Evolutionary conservation across 2,113 vertebrate species (phyloP).

Genomic region (Cacatua alba): DNA sequence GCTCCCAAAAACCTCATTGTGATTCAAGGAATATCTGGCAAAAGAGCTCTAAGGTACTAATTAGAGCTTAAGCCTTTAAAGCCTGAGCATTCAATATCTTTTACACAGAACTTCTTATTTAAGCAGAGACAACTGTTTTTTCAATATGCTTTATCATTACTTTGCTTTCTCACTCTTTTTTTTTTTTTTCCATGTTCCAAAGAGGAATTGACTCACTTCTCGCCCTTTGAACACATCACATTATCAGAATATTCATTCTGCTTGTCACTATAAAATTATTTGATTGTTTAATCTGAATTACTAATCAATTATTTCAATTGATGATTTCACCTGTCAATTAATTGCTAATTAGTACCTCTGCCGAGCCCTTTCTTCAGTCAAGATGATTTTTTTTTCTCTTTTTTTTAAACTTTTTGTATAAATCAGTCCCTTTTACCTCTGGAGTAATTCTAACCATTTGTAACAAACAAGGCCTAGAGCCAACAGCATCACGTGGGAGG

Average conservation of each 20-base stretch:
- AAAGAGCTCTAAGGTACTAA: background rate
- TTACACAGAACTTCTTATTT: background rate
- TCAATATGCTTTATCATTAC: background rate
- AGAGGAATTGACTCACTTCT: background rate
- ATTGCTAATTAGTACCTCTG: background rate
- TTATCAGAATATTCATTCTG: background rate
- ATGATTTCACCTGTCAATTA: background rate
- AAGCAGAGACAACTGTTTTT: background rate
- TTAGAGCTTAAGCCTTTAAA: background rate
- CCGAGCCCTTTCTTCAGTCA: background rate
- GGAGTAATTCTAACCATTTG: background rate
- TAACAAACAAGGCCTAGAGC: background rate
- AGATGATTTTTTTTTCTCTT: background rate
- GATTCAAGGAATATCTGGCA: background rate
- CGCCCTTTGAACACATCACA: background rate
- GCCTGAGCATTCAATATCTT: background rate
- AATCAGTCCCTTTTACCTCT: background rate
- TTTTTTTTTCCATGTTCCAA: background rate
- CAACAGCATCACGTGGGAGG: background rate
- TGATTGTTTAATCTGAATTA: background rate
- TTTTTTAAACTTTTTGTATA: background rate
- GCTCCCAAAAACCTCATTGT: fast-evolving
- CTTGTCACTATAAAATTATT: background rate
- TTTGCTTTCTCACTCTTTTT: background rate
- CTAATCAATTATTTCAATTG: background rate